These are phyloP conservation scores for Microtus oregoni DNA, from an alignment of 2,113 vertebrate species.

Conservation along the genomic window DNA sequence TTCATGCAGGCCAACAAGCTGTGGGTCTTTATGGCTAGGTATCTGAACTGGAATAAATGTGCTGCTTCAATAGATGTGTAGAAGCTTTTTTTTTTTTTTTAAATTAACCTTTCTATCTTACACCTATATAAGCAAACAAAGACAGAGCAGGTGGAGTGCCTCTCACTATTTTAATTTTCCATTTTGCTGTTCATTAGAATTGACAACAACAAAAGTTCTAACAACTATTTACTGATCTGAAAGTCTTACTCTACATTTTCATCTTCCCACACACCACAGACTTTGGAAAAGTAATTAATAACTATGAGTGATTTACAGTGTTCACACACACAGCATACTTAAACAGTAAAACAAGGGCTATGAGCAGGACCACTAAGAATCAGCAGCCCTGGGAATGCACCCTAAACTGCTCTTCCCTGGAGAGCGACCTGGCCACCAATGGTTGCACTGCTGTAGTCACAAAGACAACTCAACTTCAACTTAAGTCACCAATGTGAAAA, in stretches of 20 bases:
- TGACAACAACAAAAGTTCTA: not conserved
- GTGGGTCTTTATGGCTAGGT: not conserved
- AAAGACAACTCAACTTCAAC: slow-evolving; percentile 14
- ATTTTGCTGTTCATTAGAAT: not conserved
- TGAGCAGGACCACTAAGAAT: not conserved
- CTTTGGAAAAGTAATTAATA: not conserved
- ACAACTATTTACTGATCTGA: not conserved
- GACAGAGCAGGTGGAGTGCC: not conserved
- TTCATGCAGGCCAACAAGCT: not conserved
- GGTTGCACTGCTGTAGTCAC: not conserved
- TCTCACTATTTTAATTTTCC: slow-evolving; percentile 14
- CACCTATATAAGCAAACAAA: not conserved
- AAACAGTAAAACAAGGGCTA: not conserved
- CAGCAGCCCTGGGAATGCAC: too few relatives aligned
- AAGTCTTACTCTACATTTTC: not conserved
- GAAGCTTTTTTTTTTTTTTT: slow-evolving; percentile 19
- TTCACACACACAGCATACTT: not conserved
- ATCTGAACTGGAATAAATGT: slow-evolving; percentile 37
- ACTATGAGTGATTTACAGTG: slow-evolving; percentile 4
- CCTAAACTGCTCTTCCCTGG: not conserved
- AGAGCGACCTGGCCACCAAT: not conserved
- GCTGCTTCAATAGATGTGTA: not conserved
- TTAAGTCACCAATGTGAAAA: not conserved
- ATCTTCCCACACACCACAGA: slow-evolving; percentile 6
- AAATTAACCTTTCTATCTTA: slow-evolving; percentile 25